Evolutionary conservation across 2,888 invertebrate genomes (phyloP), one percentile per base, ranked within the genome.

Genomic region (Temnothorax rugatulus): DNA sequence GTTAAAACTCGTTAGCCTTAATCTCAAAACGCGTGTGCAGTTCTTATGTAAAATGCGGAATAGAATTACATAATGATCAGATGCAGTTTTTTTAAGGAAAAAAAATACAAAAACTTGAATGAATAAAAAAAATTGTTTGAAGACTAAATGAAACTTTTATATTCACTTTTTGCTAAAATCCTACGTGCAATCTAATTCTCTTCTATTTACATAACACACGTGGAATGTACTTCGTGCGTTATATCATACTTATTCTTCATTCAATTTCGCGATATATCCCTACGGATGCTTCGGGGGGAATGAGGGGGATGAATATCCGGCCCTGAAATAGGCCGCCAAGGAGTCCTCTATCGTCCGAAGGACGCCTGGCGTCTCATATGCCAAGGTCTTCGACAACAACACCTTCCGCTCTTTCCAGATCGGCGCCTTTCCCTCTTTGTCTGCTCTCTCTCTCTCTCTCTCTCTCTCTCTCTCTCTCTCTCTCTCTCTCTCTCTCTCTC

Each of bases 311-410:
- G 18, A n/a, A 50, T 69, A 61, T 79, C 41, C 41, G 52, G 9
- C 2, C 18, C 41, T 52, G 54, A 85, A 86, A 83, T 77, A 83
- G 59, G 21, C 47, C 54, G 15, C 25, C 59, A 71, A 81, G 69
- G 44, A 64, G 59, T 63, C 25, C 68, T 52, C 38, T 34, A 29
- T 8, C 44, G 44, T 74, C 8, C 61, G 77, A 88, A 86, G 88
- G 86, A 85, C 81, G 74, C 54, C 63, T n/a, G 69, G 63, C 54
- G 68, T 82, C 79, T 87, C 71, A 38, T 59, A 57, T 21, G 13
- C 3, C 87, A 89, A 87, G 87, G 83, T 82, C 87, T 64, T 41
- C 79, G 13, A 64, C 71, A 34, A 64, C 71, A 34, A 15, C 5
- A 15, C 7, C 47, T 71, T 34, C 15, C 41, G 25, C 25, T 76